A percentile compares a stretch with the other conserved stretches of the same genome.
These are phyloP conservation scores for Acromyrmex heyeri DNA, from an alignment of 1,140 invertebrate species.

Conservation along the genomic window DNA sequence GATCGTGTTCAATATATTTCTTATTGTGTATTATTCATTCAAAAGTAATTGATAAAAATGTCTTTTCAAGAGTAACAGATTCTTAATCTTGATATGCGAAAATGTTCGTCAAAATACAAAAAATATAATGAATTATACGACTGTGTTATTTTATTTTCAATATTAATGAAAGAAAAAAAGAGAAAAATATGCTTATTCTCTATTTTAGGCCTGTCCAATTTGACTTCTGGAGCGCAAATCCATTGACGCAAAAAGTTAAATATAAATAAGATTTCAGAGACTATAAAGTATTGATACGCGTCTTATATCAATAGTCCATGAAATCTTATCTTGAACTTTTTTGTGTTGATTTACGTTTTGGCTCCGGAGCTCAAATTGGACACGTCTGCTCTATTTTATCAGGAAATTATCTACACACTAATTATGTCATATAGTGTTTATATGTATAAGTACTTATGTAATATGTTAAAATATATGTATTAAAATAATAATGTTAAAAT, in stretches of 20 bases:
- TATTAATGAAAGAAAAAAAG: neutral
- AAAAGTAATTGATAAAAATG: slow-evolving; percentile 11
- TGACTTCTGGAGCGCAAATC: too few relatives aligned
- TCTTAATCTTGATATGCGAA: neutral
- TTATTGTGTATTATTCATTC: neutral
- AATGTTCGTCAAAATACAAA: neutral
- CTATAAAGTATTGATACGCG: too few relatives aligned
- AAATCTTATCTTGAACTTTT: neutral
- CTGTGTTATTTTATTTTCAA: neutral
- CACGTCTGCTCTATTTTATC: neutral
- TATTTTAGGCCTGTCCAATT: too few relatives aligned
- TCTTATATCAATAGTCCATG: too few relatives aligned
- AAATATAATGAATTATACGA: neutral
- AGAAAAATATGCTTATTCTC: too few relatives aligned
- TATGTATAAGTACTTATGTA: slow-evolving; percentile 8
- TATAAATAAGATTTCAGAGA: too few relatives aligned
- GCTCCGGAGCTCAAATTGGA: too few relatives aligned
- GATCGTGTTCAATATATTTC: slow-evolving; percentile 4
- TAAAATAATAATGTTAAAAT: neutral
- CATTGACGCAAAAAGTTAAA: too few relatives aligned
- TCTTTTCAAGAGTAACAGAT: neutral
- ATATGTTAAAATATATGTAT: neutral
- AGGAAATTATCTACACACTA: neutral
- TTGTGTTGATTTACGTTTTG: too few relatives aligned
- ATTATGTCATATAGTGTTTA: neutral